Percentiles rank a stretch among this genome's conserved stretches.
phyloP scores from a whole-genome alignment of 2,888 invertebrate species.

The Catotricha subobsoleta region DNA sequence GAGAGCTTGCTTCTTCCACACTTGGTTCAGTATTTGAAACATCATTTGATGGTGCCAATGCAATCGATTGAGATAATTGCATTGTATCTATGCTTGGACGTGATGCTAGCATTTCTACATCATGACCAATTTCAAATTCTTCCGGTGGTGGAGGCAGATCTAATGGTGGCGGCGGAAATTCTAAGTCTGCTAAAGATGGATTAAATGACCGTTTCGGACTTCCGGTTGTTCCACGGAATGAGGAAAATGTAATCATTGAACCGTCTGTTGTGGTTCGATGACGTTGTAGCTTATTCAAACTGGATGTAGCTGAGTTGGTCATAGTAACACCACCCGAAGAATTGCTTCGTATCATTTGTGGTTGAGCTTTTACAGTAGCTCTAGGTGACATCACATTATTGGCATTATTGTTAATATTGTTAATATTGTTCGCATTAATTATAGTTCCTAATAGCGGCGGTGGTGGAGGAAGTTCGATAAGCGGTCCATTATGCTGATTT shows the following conservation, averaged over 20 bases:
- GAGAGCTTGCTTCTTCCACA: slow-evolving; percentile 51
- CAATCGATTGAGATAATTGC: slow-evolving; percentile 13
- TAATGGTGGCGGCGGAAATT: slow-evolving; percentile 73
- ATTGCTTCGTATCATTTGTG: slow-evolving; percentile 79
- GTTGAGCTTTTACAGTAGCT: slow-evolving; percentile 43
- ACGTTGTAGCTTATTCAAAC: slow-evolving; percentile 35
- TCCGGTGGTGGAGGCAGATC: slow-evolving; percentile 65
- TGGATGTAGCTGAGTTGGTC: slow-evolving; percentile 41
- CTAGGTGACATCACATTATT: slow-evolving; percentile 27
- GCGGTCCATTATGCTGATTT: not conserved
- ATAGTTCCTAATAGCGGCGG: not conserved
- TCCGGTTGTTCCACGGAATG: slow-evolving; percentile 41
- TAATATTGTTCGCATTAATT: slow-evolving; percentile 15
- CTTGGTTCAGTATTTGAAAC: slow-evolving; percentile 45
- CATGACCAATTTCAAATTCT: slow-evolving; percentile 30
- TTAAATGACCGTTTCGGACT: slow-evolving; percentile 54
- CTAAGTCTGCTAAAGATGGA: slow-evolving; percentile 60
- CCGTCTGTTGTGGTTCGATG: slow-evolving; percentile 35
- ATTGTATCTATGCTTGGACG: slow-evolving; percentile 12
- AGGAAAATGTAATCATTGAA: slow-evolving; percentile 30
- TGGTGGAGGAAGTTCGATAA: not conserved
- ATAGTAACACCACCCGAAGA: slow-evolving; percentile 67
- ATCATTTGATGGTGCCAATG: slow-evolving; percentile 29
- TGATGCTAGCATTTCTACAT: slow-evolving; percentile 14
- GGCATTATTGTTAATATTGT: slow-evolving; percentile 12